Base-by-base conservation (phyloP, 2,797 vertebrate genomes). In the Acridotheres tristis region DNA sequence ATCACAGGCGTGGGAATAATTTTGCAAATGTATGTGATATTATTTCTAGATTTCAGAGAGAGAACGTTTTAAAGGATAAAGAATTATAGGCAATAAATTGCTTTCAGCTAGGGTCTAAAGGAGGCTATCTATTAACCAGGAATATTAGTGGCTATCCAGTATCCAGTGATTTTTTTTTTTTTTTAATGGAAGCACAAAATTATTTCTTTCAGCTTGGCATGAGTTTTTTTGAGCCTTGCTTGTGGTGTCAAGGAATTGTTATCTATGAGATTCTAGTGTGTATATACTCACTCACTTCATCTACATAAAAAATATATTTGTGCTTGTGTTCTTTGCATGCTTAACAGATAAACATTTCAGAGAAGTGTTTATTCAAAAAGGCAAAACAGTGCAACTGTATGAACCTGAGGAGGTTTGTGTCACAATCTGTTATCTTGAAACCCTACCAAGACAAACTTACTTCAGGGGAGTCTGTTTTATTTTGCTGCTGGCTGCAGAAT, bases 361-460 rank as follows among this genome's bases (percentile, higher is more conserved):
- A 50, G 85, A 92, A 96, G 51, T 45, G 45, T 82, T 94, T 93
- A 84, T 91, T 94, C 71, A 69, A 85, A 80, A 94, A 91, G 69
- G 66, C 73, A 76, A 66, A 92, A 54, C 71, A 69, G 65, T 76
- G 69, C 66, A 84, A 93, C 59, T 43, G n/a, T 40, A 91, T 76
- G 62, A 96, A 96, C 84, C 55, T 84, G 89, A 90, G 91, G 92
- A 94, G 73, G 73, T 89, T 90, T 84, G 63, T 95, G 95, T 81
- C 85, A 76, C 91, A 96, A 92, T 88, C 91, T 95, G 94, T 94
- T 94, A 84, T 83, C 75, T 61, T 96, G 94, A 96, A 95, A 93
- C 32, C 65, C 71, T 82, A 92, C 91, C 87, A 96, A 95, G 55
- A 69, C 74, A 82, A 95, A 92, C 71, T 96, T 65, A 93, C 92